Evolutionary conservation across 2,888 invertebrate genomes (phyloP), one percentile per base, ranked within the genome.

Genomic region (Apantesis nais): DNA sequence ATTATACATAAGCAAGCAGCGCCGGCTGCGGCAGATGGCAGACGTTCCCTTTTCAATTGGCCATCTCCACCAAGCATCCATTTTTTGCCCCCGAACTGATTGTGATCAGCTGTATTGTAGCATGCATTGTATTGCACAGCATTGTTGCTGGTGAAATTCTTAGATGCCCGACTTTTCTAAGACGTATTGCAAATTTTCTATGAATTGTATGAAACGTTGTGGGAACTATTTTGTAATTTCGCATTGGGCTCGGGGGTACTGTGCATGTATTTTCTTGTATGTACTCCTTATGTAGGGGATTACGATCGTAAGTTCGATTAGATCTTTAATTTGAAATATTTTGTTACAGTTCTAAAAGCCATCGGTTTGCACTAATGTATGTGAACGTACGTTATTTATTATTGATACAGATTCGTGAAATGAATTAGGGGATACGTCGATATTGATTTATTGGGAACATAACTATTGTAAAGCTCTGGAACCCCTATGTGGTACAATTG

Each of bases 1-100:
- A 87, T 82, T 81, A 82, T 76, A 78, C 80, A 78, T 72, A 74
- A 79, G 81, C 76, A 79, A 77, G 80, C 80, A 79, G 81, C 86
- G 89, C 90, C 92, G 92, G 90, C 85, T 92, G 93, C 87, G 89
- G 86, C 94, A 93, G 93, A 93, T 93, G 93, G 85, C 77, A 86
- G 87, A 83, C 85, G 88, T 85, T 91, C 92, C 92, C 93, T 90
- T 91, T 92, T 90, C 93, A 92, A 93, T 93, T 93, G 93, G 86
- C 90, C 90, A 88, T 91, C 89, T 92, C 82, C 77, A 71, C 83
- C 80, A 82, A 85, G 83, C 86, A 87, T 78, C 87, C 84, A 83
- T 85, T 90, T 92, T 94, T 92, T 85, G 83, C 84, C 83, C 83
- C 84, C 82, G 83, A 88, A 88, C 88, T 87, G 93, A 93, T 94